These are phyloP conservation scores for Desoria tigrina DNA, from an alignment of 2,888 invertebrate genomes.

Conservation along the genomic window DNA sequence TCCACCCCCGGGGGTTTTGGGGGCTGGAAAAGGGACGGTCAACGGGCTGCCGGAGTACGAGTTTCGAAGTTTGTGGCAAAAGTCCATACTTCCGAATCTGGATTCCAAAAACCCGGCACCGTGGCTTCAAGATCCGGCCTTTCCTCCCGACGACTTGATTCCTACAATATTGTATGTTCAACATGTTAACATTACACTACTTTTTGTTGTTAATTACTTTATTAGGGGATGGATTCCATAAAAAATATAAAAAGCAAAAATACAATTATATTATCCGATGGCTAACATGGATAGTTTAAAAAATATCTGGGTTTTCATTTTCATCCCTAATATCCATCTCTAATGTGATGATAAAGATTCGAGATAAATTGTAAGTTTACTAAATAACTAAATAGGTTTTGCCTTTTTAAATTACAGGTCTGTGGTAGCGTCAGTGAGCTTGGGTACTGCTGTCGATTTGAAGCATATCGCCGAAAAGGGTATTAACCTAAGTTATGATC, in stretches of 20 bases:
- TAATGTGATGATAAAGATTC: not conserved
- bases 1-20: constrained; percentile 24
- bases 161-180: constrained; percentile 30
- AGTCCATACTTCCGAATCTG: constrained; percentile 19
- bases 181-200: no score
- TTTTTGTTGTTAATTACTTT: no score
- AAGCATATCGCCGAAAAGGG: constrained; percentile 63
- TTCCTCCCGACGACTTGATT: constrained; percentile 16
- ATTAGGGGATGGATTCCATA: no score
- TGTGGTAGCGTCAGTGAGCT: constrained; percentile 63
- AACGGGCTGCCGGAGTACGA: constrained; percentile 23
- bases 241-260: no score
- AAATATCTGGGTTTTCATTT: constrained; percentile 1
- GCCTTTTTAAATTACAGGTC: constrained; percentile 19
- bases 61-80: constrained; percentile 28
- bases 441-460: constrained; percentile 61
- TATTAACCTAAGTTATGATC: constrained; percentile 65
- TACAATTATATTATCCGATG: no score
- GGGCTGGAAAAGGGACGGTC: constrained; percentile 17
- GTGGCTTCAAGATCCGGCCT: constrained; percentile 10
- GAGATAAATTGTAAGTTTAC: not conserved
- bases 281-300: no score
- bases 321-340: not conserved
- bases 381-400: not conserved
- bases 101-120: constrained; percentile 1